phyloP scores from a whole-genome alignment of 2,888 invertebrate species.

The Drosophila mulleri region DNA sequence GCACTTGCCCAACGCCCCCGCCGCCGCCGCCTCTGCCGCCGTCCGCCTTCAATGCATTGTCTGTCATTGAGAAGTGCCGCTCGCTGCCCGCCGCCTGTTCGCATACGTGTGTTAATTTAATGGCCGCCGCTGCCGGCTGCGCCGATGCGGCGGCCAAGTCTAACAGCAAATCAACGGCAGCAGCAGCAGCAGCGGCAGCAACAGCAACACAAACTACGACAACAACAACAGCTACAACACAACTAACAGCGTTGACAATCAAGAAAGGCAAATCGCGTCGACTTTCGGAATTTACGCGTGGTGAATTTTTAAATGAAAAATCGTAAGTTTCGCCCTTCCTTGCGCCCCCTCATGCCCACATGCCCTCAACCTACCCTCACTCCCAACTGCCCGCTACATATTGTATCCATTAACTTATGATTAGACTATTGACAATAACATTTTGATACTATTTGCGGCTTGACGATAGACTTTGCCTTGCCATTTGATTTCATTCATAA shows the following conservation, averaged over 20 bases:
- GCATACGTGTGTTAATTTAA: slow-evolving; percentile 65
- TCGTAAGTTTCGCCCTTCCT: slow-evolving; percentile 82
- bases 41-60: slow-evolving; percentile 23
- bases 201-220: slow-evolving; percentile 14
- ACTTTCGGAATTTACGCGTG: slow-evolving; percentile 86
- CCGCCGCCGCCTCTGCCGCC: slow-evolving; percentile 7
- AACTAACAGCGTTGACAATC: slow-evolving; percentile 41
- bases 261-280: slow-evolving; percentile 85
- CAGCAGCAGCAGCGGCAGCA: slow-evolving; percentile 29
- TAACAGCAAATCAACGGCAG: slow-evolving; percentile 42
- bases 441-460: slow-evolving; percentile 16
- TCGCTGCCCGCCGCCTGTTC: slow-evolving; percentile 58
- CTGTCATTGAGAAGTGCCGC: slow-evolving; percentile 70
- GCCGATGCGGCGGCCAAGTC: slow-evolving; percentile 56
- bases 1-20: slow-evolving; percentile 41
- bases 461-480: slow-evolving; percentile 12
- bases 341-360: neutral
- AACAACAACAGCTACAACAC: slow-evolving; percentile 31
- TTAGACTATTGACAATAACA: slow-evolving; percentile 33
- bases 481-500: slow-evolving; percentile 26
- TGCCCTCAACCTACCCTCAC: neutral
- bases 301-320: slow-evolving; percentile 86
- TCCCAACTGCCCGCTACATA: slow-evolving; percentile 27
- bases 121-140: slow-evolving; percentile 41
- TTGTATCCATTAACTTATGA: slow-evolving; percentile 52